phyloP scores from a whole-genome alignment of 1,140 invertebrate genomes.

The Pseudomyrmex gracilis region DNA sequence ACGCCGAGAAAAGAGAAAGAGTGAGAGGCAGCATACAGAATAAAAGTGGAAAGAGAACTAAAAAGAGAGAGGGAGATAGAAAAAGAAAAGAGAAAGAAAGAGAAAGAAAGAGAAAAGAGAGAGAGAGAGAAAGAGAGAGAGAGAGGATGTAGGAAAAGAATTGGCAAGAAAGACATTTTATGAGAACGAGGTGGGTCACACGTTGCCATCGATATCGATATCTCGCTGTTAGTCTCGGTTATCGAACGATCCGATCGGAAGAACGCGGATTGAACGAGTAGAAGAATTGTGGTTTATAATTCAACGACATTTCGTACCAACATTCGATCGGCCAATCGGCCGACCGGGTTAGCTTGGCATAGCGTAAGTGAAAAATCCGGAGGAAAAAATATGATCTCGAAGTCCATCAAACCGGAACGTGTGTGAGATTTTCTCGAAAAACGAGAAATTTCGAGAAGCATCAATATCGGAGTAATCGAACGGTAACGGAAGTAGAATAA shows the following conservation, averaged over 20 bases:
- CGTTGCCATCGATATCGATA: constrained; percentile 70
- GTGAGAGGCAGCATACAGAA: constrained; percentile 28
- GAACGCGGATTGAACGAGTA: constrained; percentile 40
- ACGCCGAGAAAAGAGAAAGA: constrained; percentile 45
- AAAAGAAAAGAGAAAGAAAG: neutral
- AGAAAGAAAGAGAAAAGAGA: neutral
- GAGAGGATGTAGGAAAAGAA: neutral
- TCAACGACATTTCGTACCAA: constrained; percentile 3
- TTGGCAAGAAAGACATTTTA: constrained; percentile 63
- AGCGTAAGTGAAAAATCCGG: neutral
- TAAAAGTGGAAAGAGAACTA: neutral
- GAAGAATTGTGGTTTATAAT: constrained; percentile 54
- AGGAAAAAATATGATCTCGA: constrained; percentile 28
- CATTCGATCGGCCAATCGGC: neutral
- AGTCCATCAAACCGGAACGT: neutral
- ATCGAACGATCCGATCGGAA: constrained; percentile 52
- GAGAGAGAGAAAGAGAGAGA: neutral
- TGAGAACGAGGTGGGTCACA: constrained; percentile 60
- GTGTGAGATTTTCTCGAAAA: neutral
- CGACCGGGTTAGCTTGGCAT: neutral
- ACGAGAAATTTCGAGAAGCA: constrained; percentile 44
- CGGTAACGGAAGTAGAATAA: neutral
- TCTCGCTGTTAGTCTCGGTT: constrained; percentile 43
- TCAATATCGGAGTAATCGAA: constrained; percentile 58
- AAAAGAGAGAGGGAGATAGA: neutral